Percentiles rank a stretch among this genome's conserved stretches.
Evolutionary conservation across 2,797 vertebrate species (phyloP).

Genomic region (Apogon talboti): DNA sequence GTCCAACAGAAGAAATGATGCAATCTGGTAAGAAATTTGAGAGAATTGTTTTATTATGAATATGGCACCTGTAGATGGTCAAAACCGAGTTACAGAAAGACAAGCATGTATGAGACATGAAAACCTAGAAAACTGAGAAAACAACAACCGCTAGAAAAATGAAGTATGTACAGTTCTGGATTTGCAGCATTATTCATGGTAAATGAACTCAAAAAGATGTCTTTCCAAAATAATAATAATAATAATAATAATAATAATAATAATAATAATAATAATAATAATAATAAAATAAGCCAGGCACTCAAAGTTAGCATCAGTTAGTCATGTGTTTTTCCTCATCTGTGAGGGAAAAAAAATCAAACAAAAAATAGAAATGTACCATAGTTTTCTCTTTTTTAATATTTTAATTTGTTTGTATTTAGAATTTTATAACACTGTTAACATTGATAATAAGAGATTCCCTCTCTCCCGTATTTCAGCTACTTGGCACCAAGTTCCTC

Average conservation of each 20-base stretch:
- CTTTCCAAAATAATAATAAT: slow-evolving; percentile 60
- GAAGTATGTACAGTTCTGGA: slow-evolving; percentile 98
- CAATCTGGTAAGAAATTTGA: slow-evolving; percentile 97
- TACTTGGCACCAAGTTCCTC: slow-evolving; percentile 99
- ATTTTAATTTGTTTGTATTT: slow-evolving; percentile 99
- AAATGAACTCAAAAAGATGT: slow-evolving; percentile 90
- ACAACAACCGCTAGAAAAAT: slow-evolving; percentile 97
- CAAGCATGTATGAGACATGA: slow-evolving; percentile 95
- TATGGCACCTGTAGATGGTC: slow-evolving; percentile 99
- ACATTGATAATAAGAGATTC: slow-evolving; percentile 99
- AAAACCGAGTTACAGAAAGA: slow-evolving; percentile 98
- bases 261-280: slow-evolving; percentile 62
- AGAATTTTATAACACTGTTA: slow-evolving; percentile 99
- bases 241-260: slow-evolving; percentile 81
- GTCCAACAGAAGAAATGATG: slow-evolving; percentile 94
- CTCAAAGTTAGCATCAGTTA: slow-evolving; percentile 99
- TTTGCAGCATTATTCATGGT: slow-evolving; percentile 99
- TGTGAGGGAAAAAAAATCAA: slow-evolving; percentile 78
- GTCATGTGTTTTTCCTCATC: slow-evolving; percentile 79
- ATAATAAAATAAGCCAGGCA: slow-evolving; percentile 96
- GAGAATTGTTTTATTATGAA: slow-evolving; percentile 99
- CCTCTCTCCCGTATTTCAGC: slow-evolving; percentile 95
- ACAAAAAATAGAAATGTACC: slow-evolving; percentile 95
- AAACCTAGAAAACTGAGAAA: slow-evolving; percentile 98
- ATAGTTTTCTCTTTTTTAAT: slow-evolving; percentile 98